Conservation (phyloP, 2,888 invertebrate species). For the Euphydryas editha region DNA sequence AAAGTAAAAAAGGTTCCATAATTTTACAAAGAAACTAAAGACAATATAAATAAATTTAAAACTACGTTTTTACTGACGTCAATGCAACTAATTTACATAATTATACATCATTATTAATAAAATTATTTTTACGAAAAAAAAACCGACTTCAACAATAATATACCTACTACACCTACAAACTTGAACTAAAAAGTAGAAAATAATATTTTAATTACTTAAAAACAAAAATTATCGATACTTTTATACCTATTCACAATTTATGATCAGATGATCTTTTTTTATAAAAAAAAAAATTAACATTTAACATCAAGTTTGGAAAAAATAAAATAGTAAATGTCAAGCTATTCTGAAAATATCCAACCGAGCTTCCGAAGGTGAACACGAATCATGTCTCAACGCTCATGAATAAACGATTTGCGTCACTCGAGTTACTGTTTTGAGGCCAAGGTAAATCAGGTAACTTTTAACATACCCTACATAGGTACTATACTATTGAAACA, state of each 20-base stretch:
- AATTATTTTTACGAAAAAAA: too few relatives aligned
- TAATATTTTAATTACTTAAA: too few relatives aligned
- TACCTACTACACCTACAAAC: too few relatives aligned
- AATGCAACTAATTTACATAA: neutral
- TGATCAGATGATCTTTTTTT: too few relatives aligned
- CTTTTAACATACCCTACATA: neutral
- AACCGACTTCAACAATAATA: too few relatives aligned
- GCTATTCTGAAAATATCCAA: neutral
- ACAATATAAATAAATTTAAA: neutral
- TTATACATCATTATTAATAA: too few relatives aligned
- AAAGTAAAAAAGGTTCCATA: neutral
- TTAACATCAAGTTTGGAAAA: neutral
- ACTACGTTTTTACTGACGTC: neutral
- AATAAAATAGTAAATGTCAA: neutral
- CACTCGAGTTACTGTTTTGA: slow-evolving; percentile 14
- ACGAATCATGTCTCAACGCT: slow-evolving; percentile 8
- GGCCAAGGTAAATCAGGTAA: slow-evolving; percentile 9
- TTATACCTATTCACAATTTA: too few relatives aligned
- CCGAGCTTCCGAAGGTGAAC: neutral
- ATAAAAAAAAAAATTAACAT: too few relatives aligned
- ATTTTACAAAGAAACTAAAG: neutral
- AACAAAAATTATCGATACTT: too few relatives aligned
- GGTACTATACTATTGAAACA: neutral
- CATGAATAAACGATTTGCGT: slow-evolving; percentile 25
- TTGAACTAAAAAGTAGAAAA: too few relatives aligned